Conservation (phyloP, 2,797 vertebrate genomes). For the Alauda arvensis region DNA sequence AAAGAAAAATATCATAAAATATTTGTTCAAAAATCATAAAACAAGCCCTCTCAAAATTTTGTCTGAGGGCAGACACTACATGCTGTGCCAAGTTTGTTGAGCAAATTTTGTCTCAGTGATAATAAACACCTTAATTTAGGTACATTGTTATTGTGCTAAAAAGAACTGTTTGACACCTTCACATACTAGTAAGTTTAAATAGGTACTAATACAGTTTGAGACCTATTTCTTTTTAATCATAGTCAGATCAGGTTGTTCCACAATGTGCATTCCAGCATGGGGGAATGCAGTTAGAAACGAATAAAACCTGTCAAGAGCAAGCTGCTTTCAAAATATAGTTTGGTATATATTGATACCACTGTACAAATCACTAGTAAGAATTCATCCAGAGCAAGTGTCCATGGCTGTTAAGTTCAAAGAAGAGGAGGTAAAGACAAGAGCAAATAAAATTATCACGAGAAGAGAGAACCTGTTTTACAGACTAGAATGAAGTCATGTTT, state of each 20-base stretch:
- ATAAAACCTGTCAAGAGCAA: background rate
- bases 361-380: background rate
- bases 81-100: background rate
- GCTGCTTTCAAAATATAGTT: background rate
- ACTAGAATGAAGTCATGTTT: background rate
- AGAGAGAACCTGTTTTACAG: background rate
- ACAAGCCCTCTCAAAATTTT: background rate
- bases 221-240: background rate
- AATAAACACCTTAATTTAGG: background rate
- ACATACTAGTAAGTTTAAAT: background rate
- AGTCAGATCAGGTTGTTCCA: background rate
- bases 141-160: background rate
- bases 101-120: background rate
- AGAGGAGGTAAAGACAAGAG: background rate
- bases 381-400: background rate
- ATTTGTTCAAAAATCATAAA: background rate
- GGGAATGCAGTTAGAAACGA: background rate
- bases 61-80: background rate
- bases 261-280: background rate
- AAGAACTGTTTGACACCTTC: background rate
- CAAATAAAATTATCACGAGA: background rate
- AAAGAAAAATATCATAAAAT: background rate
- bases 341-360: background rate
- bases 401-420: background rate
- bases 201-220: background rate